Base-by-base conservation (phyloP, 2,797 vertebrate genomes). In the Ambastaia sidthimunki region DNA sequence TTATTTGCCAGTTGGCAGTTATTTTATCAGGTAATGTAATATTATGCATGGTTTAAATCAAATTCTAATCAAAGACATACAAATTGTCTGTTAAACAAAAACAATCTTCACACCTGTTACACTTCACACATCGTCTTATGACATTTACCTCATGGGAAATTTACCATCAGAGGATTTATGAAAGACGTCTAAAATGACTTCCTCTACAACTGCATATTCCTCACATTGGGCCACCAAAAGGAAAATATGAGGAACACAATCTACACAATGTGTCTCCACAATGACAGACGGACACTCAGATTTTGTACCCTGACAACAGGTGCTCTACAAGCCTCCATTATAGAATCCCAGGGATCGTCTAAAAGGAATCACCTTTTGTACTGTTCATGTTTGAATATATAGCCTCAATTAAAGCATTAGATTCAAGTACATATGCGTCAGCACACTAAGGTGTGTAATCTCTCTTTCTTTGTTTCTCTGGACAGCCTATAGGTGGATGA, bases 391-490 rank as follows among this genome's bases (percentile, higher is more conserved):
- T 12, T 21, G 21, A 63, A 25, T 57, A 15, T 34, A 34, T 31
- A 34, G 3, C n/a, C 41, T 6, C 18, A 34, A 62, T 41, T 28
- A 11, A 28, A 19, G n/a, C 28, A 37, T 69, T 2, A 68, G 23
- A 37, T 16, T 54, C 7, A 60, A 37, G 62, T 52, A 1, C 12
- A 31, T 13, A 76, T 47, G 23, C 65, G 47, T 59, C 15, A 47
- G 23, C 23, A 54, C 15, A 13, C 21, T 71, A 23, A 66, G 31
- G 18, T 21, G 66, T 1, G 23, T 37, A 3, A 48, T 19, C 16
- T 62, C 23, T 63, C 28, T 5, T 37, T 57, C 48, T 50, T 13
- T 62, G 25, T 47, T 74, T 59, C 50, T 71, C 25, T 71, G 47
- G 60, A 52, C 7, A 1, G 23, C 34, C 37, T 23, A n/a, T 41